Percentiles rank a stretch among this genome's conserved stretches.
These are phyloP conservation scores for Myzus persicae DNA, from an alignment of 1,140 invertebrate genomes.

Conservation along the genomic window DNA sequence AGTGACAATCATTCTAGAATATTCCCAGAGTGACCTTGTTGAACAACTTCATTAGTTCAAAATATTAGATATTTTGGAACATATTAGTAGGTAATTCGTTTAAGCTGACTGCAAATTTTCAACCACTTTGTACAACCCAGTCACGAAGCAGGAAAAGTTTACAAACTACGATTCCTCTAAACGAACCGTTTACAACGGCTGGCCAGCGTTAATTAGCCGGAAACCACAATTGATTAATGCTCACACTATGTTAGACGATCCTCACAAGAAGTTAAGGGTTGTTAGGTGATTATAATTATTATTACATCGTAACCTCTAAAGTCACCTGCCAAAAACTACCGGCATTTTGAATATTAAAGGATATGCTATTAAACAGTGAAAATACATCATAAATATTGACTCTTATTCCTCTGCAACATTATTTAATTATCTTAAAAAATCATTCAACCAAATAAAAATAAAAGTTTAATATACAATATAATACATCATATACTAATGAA, in stretches of 20 bases:
- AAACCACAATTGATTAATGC: conserved; percentile 46
- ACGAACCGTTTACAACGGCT: background rate
- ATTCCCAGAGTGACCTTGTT: background rate
- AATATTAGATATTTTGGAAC: background rate
- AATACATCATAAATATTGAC: background rate
- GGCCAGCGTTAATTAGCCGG: conserved; percentile 42
- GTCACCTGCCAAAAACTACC: background rate
- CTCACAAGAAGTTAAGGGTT: background rate
- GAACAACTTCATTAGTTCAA: background rate
- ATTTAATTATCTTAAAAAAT: background rate
- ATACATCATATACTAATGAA: too few species aligned
- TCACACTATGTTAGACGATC: background rate
- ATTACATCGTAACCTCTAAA: background rate
- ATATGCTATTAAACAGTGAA: background rate
- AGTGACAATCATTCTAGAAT: background rate
- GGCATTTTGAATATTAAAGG: background rate
- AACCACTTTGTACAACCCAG: conserved; percentile 26
- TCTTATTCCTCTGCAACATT: background rate
- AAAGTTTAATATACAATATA: background rate
- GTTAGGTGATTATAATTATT: conserved; percentile 29
- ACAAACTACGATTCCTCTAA: conserved; percentile 33
- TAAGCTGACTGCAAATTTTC: background rate
- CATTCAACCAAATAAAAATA: background rate
- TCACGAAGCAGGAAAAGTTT: conserved; percentile 6
- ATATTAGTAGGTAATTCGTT: background rate